A percentile compares a stretch with the other conserved stretches of the same genome.
These are phyloP conservation scores for Sebastes itinus DNA, from an alignment of 2,797 vertebrate species.

Conservation along the genomic window DNA sequence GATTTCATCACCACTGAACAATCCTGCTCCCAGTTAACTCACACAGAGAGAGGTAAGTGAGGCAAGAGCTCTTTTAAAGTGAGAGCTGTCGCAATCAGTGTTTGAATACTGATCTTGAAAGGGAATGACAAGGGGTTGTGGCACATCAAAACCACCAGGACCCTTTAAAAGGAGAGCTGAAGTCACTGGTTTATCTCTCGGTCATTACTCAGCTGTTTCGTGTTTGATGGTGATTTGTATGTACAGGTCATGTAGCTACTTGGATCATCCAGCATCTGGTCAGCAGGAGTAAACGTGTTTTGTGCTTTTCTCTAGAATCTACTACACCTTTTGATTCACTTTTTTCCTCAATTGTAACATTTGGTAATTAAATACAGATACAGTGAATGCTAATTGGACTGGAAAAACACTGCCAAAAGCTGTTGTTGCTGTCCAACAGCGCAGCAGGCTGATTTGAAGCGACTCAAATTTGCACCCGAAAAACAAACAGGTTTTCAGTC, in stretches of 20 bases:
- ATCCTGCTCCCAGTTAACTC: conserved; percentile 75
- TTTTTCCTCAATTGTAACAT: conserved; percentile 9
- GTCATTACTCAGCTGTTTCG: conserved; percentile 38
- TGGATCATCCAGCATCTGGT: conserved; percentile 8
- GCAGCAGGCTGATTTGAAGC: conserved; percentile 29
- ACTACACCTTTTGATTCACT: conserved; percentile 9
- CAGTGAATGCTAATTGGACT: conserved; percentile 39
- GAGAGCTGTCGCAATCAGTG: conserved; percentile 68
- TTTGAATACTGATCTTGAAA: conserved; percentile 71
- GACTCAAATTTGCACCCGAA: conserved; percentile 27
- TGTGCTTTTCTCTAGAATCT: conserved; percentile 4
- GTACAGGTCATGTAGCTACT: conserved; percentile 21
- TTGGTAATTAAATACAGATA: conserved; percentile 52
- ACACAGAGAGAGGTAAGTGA: conserved; percentile 72
- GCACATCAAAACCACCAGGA: conserved; percentile 61
- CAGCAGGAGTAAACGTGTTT: not conserved
- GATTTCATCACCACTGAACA: conserved; percentile 78
- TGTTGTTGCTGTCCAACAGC: conserved; percentile 18
- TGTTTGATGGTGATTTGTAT: conserved; percentile 38
- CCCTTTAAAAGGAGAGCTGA: conserved; percentile 14
- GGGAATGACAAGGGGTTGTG: conserved; percentile 62
- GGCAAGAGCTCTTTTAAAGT: conserved; percentile 76
- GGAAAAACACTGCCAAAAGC: conserved; percentile 37
- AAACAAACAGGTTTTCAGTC: conserved; percentile 44
- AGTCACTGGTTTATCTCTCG: conserved; percentile 60